A percentile compares a stretch with the other conserved stretches of the same genome.
Evolutionary conservation across 2,888 invertebrate species (phyloP).

Genomic region (Mesorhabditis belari): DNA sequence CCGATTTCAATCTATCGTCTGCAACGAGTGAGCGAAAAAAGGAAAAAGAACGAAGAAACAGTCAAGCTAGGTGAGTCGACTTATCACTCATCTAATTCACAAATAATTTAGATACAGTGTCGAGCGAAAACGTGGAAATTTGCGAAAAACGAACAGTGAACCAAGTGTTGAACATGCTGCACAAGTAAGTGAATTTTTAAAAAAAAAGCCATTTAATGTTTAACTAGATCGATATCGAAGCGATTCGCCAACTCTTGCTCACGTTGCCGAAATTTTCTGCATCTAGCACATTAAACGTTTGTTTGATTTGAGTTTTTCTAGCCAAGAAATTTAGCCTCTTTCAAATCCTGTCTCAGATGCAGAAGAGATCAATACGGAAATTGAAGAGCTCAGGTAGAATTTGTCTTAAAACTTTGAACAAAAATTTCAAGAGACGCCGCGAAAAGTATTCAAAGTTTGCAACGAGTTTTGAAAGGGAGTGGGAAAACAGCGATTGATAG

Average conservation of each 20-base stretch:
- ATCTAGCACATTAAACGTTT: neutral
- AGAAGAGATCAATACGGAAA: slow-evolving; percentile 41
- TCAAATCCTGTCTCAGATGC: slow-evolving; percentile 21
- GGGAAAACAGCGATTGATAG: neutral
- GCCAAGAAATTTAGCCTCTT: neutral
- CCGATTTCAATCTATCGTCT: slow-evolving; percentile 32
- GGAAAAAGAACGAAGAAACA: slow-evolving; percentile 19
- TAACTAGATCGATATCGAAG: slow-evolving; percentile 30
- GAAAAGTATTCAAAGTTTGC: slow-evolving; percentile 43
- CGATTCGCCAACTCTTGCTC: slow-evolving; percentile 25
- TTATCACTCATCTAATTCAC: neutral
- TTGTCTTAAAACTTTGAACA: neutral
- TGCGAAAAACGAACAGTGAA: slow-evolving; percentile 43
- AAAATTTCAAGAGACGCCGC: slow-evolving; percentile 38
- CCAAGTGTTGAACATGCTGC: slow-evolving; percentile 39
- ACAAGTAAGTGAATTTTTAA: slow-evolving; percentile 7
- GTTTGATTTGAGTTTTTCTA: no score
- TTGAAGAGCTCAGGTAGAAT: slow-evolving; percentile 33
- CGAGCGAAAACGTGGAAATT: slow-evolving; percentile 14
- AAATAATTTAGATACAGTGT: slow-evolving; percentile 22
- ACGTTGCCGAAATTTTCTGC: slow-evolving; percentile 22
- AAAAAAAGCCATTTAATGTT: neutral
- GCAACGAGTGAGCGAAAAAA: slow-evolving; percentile 18
- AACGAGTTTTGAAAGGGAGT: slow-evolving; percentile 32
- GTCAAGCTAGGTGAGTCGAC: slow-evolving; percentile 14